Evolutionary conservation across 2,113 vertebrate species (phyloP), one percentile per base, ranked within the genome.

Genomic region (Marmota flaviventris): DNA sequence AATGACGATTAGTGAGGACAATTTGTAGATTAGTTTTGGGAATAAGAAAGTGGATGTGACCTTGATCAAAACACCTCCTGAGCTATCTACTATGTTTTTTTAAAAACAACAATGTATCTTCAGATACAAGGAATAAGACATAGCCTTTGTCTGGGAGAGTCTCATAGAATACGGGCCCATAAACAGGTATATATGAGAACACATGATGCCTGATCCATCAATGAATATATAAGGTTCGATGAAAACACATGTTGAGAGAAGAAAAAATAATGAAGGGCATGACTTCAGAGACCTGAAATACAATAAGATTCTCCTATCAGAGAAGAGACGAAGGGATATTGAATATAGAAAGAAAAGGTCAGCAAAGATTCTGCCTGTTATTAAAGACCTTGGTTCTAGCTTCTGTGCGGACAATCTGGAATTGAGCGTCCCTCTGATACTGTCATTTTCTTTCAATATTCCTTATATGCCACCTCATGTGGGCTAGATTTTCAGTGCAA

Each of bases 231-330:
- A 85, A n/a, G 12, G 6, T 39, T 9, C 58, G 39, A 58, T 70
- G 11, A 94, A 94, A 92, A 88, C 8, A 65, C 37, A 58, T 8
- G 20, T 58, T 58, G 20, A 20, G 18, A n/a, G 25, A 3, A 32
- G 14, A n/a, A 8, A 89, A 94, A 53, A 45, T 25, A 61, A 70
- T 48, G 32, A 85, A 95, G 58, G 3, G 0, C 11, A 61, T 67
- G 53, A 20, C 48, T 92, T 89, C 72, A 53, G 27, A 95, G 95
- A 85, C 42, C 29, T 58, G 27, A 89, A 82, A 53, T 17, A 77
- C 10, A 85, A 0, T 90, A 92, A 56, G 6, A 82, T 37, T 73
- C n/a, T 76, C 32, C 9, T 77, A 53, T 37, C 34, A 81, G 76
- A 93, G 8, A 63, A 72, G 25, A 53, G 14, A 63, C 12, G 27